phyloP scores from a whole-genome alignment of 2,888 invertebrate genomes.

The Pemphredon lugubris region DNA sequence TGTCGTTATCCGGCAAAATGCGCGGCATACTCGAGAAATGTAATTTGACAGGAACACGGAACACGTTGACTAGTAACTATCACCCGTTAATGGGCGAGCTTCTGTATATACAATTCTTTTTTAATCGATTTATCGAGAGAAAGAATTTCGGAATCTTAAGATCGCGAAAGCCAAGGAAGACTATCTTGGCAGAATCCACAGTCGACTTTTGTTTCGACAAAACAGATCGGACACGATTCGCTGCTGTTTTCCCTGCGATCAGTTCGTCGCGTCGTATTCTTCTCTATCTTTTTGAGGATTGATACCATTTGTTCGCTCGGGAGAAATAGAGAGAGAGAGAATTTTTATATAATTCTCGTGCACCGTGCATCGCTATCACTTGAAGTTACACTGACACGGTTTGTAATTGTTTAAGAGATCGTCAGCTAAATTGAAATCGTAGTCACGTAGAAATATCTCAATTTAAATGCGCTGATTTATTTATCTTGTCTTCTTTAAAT shows the following conservation, averaged over 20 bases:
- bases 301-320: not conserved
- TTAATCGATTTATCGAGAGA: not conserved
- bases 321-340: too few relatives aligned
- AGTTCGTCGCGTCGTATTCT: constrained; percentile 24
- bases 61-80: not conserved
- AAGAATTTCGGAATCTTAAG: constrained; percentile 27
- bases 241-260: constrained; percentile 38
- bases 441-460: too few relatives aligned
- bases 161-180: constrained; percentile 11
- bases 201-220: constrained; percentile 57
- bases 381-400: too few relatives aligned
- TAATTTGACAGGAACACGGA: not conserved
- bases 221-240: constrained; percentile 45
- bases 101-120: not conserved
- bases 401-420: too few relatives aligned
- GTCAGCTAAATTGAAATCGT: too few relatives aligned
- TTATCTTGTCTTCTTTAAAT: too few relatives aligned
- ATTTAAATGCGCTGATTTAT: too few relatives aligned
- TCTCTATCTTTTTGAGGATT: not conserved
- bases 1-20: constrained; percentile 43
- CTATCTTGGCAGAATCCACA: constrained; percentile 32
- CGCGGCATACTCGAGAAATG: constrained; percentile 39
- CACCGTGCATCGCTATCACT: too few relatives aligned
- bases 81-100: too few relatives aligned
- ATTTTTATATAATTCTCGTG: too few relatives aligned